Evolutionary conservation across 2,888 invertebrate species (phyloP).

Genomic region (Hololepta plana): DNA sequence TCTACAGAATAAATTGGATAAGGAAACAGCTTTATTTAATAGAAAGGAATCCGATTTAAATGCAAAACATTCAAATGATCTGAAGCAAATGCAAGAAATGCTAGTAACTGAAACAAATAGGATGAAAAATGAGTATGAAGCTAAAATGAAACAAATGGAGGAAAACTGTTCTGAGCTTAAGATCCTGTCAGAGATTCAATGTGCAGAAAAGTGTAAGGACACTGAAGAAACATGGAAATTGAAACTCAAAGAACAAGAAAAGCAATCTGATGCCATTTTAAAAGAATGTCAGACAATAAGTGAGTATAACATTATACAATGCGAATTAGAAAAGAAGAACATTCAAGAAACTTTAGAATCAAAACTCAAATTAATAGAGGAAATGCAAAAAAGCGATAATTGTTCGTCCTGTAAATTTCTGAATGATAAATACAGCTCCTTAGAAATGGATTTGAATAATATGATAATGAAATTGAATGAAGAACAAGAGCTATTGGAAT

Average conservation of each 20-base stretch:
- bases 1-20: constrained; percentile 16
- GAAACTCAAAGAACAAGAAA: constrained; percentile 27
- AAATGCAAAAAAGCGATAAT: constrained; percentile 8
- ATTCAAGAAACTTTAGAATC: constrained; percentile 20
- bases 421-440: constrained; percentile 5
- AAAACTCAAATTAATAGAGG: constrained; percentile 11
- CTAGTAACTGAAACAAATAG: constrained; percentile 13
- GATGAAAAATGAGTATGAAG: constrained; percentile 18
- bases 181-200: constrained; percentile 22
- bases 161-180: constrained; percentile 24
- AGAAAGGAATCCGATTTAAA: too few species aligned
- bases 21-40: too few species aligned
- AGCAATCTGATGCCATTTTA: constrained; percentile 29
- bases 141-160: constrained; percentile 23
- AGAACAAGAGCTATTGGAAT: background rate
- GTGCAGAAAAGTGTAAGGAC: constrained; percentile 27
- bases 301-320: constrained; percentile 33
- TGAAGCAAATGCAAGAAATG: constrained; percentile 13
- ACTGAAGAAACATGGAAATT: constrained; percentile 26
- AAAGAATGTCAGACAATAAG: constrained; percentile 35
- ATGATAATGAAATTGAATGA: constrained; percentile 1
- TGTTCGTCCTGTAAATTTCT: background rate
- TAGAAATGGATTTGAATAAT: constrained; percentile 8
- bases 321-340: constrained; percentile 33
- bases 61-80: constrained; percentile 11